Evolutionary conservation across 1,140 invertebrate genomes (phyloP).

Genomic region (Meloidogyne exigua): DNA sequence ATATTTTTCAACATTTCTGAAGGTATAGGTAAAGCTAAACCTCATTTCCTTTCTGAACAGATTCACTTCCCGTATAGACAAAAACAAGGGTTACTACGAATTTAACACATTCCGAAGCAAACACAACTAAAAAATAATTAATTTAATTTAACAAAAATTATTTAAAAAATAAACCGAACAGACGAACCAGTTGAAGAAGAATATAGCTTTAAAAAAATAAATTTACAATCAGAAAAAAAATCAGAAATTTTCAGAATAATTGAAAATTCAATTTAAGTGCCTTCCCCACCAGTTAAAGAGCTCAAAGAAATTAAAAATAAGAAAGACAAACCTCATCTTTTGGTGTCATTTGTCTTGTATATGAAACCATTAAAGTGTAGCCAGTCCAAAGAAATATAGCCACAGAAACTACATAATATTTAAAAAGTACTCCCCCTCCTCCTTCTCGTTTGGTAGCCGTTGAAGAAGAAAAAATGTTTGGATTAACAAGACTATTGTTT

Average conservation of each 20-base stretch:
- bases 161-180: neutral
- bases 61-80: constrained; percentile 40
- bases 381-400: constrained; percentile 27
- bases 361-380: constrained; percentile 23
- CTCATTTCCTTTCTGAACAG: constrained; percentile 13
- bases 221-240: neutral
- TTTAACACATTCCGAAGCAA: constrained; percentile 56
- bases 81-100: constrained; percentile 51
- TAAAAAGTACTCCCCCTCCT: constrained; percentile 5
- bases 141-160: neutral
- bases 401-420: constrained; percentile 16
- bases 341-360: constrained; percentile 19
- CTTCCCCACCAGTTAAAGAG: neutral
- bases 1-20: too few species aligned
- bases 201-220: constrained; percentile 13
- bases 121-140: constrained; percentile 43
- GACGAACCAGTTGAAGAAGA: constrained; percentile 27
- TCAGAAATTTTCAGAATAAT: neutral
- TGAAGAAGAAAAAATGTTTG: neutral
- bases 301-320: neutral
- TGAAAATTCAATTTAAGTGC: too few species aligned
- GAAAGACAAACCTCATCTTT: neutral
- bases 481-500: too few species aligned
- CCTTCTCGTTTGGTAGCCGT: neutral
- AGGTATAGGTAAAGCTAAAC: neutral